Percentiles rank a stretch among this genome's conserved stretches.
Evolutionary conservation across 2,797 vertebrate species (phyloP).

Genomic region (Sibirionetta formosa): DNA sequence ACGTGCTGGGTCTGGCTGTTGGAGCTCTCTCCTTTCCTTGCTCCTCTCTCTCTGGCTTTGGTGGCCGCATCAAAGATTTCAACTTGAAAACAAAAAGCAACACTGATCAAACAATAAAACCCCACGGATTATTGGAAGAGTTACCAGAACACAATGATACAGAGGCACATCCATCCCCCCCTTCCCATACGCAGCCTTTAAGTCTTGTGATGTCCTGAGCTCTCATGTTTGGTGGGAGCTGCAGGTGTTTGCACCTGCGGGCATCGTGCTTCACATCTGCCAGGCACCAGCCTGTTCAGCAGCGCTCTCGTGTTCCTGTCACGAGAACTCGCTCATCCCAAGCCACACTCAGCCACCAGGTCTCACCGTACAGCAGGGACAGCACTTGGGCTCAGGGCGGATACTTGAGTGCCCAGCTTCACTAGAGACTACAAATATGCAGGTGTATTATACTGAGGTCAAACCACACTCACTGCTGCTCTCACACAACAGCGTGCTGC

Average conservation of each 20-base stretch:
- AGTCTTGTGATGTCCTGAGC: background rate
- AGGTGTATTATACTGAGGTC: background rate
- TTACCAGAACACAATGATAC: background rate
- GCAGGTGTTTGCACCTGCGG: background rate
- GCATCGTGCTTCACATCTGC: background rate
- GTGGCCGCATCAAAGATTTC: slow-evolving; percentile 91
- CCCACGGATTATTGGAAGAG: background rate
- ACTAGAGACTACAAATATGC: background rate
- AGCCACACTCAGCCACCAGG: background rate
- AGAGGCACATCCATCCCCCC: background rate
- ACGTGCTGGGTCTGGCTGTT: background rate
- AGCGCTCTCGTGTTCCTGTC: background rate
- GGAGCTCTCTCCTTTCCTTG: background rate
- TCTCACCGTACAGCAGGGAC: background rate
- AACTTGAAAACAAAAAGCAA: slow-evolving; percentile 78
- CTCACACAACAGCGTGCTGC: background rate
- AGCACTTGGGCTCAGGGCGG: background rate
- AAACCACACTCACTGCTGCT: background rate
- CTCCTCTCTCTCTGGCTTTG: slow-evolving; percentile 71
- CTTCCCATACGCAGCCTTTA: background rate
- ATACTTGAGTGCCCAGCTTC: background rate
- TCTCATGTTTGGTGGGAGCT: background rate
- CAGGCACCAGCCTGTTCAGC: background rate
- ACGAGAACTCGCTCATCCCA: background rate
- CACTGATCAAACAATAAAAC: too few relatives aligned